Evolutionary conservation across 2,113 vertebrate species (phyloP), one percentile per base, ranked within the genome.

Genomic region (Dipodomys stephensi): DNA sequence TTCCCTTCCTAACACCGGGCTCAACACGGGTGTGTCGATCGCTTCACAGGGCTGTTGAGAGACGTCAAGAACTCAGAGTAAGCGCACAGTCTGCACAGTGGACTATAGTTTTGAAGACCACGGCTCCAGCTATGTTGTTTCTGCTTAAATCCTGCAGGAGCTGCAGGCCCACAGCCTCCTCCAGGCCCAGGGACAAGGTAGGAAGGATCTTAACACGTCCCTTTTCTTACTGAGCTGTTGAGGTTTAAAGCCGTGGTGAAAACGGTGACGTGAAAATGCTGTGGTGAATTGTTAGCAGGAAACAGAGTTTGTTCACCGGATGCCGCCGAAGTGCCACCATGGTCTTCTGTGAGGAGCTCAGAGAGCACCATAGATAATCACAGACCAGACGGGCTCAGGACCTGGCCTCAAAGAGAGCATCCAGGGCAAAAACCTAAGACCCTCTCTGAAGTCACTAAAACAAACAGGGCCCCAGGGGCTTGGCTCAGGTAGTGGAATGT

Each of bases 201-300:
- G 27, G 22, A 22, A 76, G 22, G 7, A 76, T 4, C 71, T 84
- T 86, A 8, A 83, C 81, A 64, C 32, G n/a, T 11, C 3, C 62
- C 22, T 87, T 22, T 80, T 69, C 90, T 93, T 35, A 35, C 12
- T 22, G 28, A 7, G 19, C 25, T 53, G 77, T 69, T 84, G 35
- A 60, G 81, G 87, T 57, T 87, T 83, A 69, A 92, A 92, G 69
- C 65, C 12, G 68, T 46, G 35, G 7, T 64, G 71, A 74, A 19
- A 46, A 78, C 71, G 87, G 19, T 49, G 15, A 19, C 16, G 1
- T 77, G 30, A 25, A 28, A 49, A 22, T 32, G 27, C 60, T 23
- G 92, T 53, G 60, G 8, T 12, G 23, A 93, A 92, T 76, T 8
- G 6, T 88, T 73, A 82, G 44, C 44, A 88, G 72, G 32, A 92